Evolutionary conservation across 2,797 vertebrate genomes (phyloP), one percentile per base, ranked within the genome.

Genomic region (Poeciliopsis turneri): DNA sequence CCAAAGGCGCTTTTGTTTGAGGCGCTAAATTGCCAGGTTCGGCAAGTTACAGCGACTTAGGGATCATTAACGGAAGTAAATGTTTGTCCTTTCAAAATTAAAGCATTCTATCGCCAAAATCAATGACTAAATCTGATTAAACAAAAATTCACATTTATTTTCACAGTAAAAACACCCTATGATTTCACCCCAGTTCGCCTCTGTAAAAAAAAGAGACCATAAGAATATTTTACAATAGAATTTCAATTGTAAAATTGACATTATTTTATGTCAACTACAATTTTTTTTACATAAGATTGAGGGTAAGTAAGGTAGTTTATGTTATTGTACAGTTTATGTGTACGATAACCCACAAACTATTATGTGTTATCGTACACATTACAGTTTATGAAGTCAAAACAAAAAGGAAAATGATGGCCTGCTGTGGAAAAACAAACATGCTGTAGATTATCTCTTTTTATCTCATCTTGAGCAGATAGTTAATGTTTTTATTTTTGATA

Each of bases 1-100:
- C 85, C 18, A 90, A 82, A 88, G 30, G 59, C 72, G 92, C 90
- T 94, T 61, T 95, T 93, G 94, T 94, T 69, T 85, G 84, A 75
- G 87, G 85, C 87, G 91, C 90, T 89, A 79, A 82, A 86, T 72
- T 3, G 72, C 3, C 75, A 83, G 43, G 69, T 76, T 41, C 72
- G 4, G 73, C 51, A 92, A 83, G 20, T 10, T 23, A 2, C 46
- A 28, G 5, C 57, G 9, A 75, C 11, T 20, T 43, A 4, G 0
- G 23, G 61, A 3, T n/a, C 2, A 28, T 0, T 0, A 30, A 3
- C 75, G 88, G 89, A 94, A 82, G 66, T 79, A 0, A 51, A 3
- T 9, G 1, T 3, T 1, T 72, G 1, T 2, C 18, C 55, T 71
- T 87, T 87, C 90, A 88, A 69, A 12, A 79, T 92, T 88, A 93